Evolutionary conservation across 2,888 invertebrate species (phyloP).

Genomic region (Celastrina argiolus): DNA sequence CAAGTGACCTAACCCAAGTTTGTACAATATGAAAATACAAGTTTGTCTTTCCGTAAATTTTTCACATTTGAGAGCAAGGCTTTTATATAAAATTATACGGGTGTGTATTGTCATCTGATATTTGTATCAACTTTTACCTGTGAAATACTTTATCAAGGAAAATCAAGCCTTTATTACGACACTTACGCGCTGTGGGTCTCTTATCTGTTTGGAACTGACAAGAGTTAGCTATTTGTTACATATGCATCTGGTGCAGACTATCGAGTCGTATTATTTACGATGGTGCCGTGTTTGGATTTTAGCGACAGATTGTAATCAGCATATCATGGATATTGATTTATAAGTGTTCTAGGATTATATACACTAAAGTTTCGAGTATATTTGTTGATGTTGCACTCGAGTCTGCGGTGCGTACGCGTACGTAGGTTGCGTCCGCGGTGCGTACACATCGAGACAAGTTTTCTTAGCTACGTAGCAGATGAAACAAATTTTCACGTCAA

Average conservation of each 20-base stretch:
- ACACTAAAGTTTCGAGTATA: slow-evolving; percentile 38
- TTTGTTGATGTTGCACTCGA: slow-evolving; percentile 61
- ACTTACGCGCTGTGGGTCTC: slow-evolving; percentile 11
- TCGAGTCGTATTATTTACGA: slow-evolving; percentile 38
- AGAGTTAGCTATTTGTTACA: slow-evolving; percentile 9
- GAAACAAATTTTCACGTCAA: slow-evolving; percentile 53
- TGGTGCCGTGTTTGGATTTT: slow-evolving; percentile 33
- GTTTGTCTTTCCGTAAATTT: neutral
- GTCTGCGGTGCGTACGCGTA: slow-evolving; percentile 18
- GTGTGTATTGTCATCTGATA: neutral
- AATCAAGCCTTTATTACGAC: neutral
- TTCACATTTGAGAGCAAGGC: slow-evolving; percentile 10
- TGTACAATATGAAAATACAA: neutral
- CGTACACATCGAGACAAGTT: slow-evolving; percentile 43
- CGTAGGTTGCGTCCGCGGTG: slow-evolving; percentile 25
- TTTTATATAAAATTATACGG: neutral
- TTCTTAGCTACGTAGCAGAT: slow-evolving; percentile 57
- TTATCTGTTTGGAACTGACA: neutral
- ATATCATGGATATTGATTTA: slow-evolving; percentile 63
- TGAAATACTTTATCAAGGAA: neutral
- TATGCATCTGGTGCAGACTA: neutral
- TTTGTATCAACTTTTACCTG: neutral
- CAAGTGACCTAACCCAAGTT: neutral
- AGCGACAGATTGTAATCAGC: slow-evolving; percentile 46
- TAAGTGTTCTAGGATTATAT: slow-evolving; percentile 56